Evolutionary conservation across 2,797 vertebrate genomes (phyloP), one percentile per base, ranked within the genome.

Genomic region (Crenuchus spilurus): DNA sequence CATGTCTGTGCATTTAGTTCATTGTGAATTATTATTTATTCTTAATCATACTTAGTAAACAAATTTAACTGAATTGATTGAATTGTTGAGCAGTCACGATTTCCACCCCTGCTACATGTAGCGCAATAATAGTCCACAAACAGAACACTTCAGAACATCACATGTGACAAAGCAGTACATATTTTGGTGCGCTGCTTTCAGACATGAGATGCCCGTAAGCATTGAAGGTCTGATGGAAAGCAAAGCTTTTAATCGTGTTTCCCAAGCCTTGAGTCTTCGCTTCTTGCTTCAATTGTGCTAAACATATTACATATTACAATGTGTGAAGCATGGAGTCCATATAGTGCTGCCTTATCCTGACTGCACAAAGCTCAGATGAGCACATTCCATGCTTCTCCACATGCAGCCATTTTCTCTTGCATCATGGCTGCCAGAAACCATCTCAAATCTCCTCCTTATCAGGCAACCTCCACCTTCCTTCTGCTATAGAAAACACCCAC

Each of bases 371-470:
- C 74, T 64, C 51, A 60, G 48, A 68, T 70, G n/a, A 75, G 70
- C 44, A 35, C 41, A 33, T 22, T 44, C 49, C 54, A 70, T 66
- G 69, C 72, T 67, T 55, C 73, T 72, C 42, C 52, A 46, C 54
- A 61, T 57, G 67, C 52, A 70, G 44, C 54, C 63, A 33, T 75
- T 75, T 70, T 54, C 54, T 52, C 57, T 66, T 69, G 41, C 20
- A 74, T 65, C 46, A 57, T 68, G 42, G 66, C 57, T 68, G 75
- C 73, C 68, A 58, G n/a, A 31, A 69, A 57, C 11, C 63, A 39
- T 80, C 67, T 80, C 37, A 13, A 52, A 61, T 74, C 62, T 76
- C 24, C 8, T 66, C 52, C 74, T 79, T 82, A 76, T 82, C 74
- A 78, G 75, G 31, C 72, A 72, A 31, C 73, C 63, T 60, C 48